phyloP scores from a whole-genome alignment of 2,113 vertebrate genomes.

The Hippolais icterina region DNA sequence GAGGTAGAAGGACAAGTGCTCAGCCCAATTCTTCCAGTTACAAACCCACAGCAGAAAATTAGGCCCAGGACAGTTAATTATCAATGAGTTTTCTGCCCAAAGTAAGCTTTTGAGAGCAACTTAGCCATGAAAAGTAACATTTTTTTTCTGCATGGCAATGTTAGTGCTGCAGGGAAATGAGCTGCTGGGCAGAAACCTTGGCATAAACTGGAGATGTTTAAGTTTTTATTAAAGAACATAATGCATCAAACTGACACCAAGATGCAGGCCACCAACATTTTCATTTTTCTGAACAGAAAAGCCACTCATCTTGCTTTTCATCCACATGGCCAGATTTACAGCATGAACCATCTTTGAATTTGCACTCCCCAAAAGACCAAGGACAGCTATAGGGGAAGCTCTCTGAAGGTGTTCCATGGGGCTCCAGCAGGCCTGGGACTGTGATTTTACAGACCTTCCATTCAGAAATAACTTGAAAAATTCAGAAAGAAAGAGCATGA shows the following conservation, averaged over 20 bases:
- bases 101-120: background rate
- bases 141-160: background rate
- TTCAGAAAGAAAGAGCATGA: background rate
- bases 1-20: background rate
- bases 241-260: background rate
- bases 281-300: background rate
- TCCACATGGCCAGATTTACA: background rate
- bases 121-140: background rate
- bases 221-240: background rate
- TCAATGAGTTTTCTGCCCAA: background rate
- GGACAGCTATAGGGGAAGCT: background rate
- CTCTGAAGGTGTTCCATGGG: background rate
- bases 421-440: background rate
- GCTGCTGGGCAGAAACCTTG: background rate
- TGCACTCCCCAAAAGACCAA: background rate
- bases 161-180: background rate
- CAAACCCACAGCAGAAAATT: background rate
- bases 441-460: background rate
- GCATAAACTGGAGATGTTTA: background rate
- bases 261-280: background rate
- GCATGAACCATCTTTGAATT: background rate
- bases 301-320: background rate
- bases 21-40: background rate
- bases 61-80: background rate
- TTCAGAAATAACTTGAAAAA: background rate